These are phyloP conservation scores for Ophioninae sp. DNA, from an alignment of 2,888 invertebrate species.

Conservation along the genomic window DNA sequence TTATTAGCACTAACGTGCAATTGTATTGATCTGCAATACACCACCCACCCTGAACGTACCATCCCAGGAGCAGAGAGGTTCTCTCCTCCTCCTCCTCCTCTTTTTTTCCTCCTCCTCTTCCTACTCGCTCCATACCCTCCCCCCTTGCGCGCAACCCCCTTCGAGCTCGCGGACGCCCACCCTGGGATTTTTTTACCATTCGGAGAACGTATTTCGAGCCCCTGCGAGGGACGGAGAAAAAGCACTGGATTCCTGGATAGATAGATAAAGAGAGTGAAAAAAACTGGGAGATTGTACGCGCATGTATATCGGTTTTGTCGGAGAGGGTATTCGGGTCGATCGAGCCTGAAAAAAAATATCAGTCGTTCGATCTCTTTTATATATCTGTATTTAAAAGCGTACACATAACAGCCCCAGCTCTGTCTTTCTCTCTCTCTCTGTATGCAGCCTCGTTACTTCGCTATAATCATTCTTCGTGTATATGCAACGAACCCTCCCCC, in stretches of 20 bases:
- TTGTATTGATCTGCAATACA: conserved; percentile 81
- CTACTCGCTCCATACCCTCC: conserved; percentile 32
- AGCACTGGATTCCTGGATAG: conserved; percentile 10
- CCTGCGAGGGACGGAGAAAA: conserved; percentile 67
- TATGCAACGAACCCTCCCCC: background rate
- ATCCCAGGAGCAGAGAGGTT: conserved; percentile 61
- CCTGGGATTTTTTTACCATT: conserved; percentile 79
- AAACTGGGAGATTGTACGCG: conserved; percentile 77
- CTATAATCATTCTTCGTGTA: conserved; percentile 54
- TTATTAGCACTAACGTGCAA: conserved; percentile 82
- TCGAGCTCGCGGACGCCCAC: conserved; percentile 72
- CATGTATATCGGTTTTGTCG: conserved; percentile 77
- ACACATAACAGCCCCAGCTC: conserved; percentile 18
- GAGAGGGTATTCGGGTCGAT: conserved; percentile 68
- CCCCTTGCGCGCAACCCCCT: conserved; percentile 58
- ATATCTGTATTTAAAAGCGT: conserved; percentile 55
- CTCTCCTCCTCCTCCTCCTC: conserved; percentile 53
- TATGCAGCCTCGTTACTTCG: conserved; percentile 29
- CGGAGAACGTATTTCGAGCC: conserved; percentile 80
- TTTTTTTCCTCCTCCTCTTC: conserved; percentile 47
- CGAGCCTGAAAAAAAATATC: conserved; percentile 67
- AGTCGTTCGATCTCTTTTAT: conserved; percentile 60
- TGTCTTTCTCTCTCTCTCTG: background rate
- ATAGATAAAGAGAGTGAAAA: conserved; percentile 46
- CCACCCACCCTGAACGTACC: conserved; percentile 74